Percentiles rank a stretch among this genome's conserved stretches.
phyloP scores from a whole-genome alignment of 2,113 vertebrate species.

The human (Homo sapiens) region DNA sequence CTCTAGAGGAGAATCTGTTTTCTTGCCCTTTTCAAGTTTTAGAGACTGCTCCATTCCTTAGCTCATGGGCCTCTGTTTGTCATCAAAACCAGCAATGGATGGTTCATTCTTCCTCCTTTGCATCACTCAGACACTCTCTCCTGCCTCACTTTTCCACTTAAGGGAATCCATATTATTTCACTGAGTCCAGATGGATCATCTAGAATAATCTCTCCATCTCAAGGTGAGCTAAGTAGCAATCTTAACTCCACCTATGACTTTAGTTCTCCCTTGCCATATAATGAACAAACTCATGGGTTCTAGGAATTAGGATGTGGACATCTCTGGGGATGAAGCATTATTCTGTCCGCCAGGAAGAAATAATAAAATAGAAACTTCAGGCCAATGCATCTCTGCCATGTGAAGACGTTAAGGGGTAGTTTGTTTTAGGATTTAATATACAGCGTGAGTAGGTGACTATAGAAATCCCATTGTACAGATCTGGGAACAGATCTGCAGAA shows the following conservation, averaged over 20 bases:
- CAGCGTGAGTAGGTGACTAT: background rate
- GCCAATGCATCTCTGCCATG: background rate
- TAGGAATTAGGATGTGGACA: background rate
- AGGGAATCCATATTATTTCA: background rate
- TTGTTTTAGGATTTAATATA: background rate
- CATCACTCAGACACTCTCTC: background rate
- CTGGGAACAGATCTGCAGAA: background rate
- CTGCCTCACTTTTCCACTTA: background rate
- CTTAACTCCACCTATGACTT: background rate
- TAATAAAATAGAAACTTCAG: background rate
- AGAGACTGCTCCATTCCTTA: background rate
- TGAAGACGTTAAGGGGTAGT: background rate
- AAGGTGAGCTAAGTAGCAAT: background rate
- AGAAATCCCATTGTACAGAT: background rate
- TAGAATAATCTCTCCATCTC: background rate
- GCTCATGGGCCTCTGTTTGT: rapidly evolving
- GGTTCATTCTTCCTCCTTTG: background rate
- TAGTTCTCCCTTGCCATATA: background rate
- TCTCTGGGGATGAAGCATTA: background rate
- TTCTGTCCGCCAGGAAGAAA: background rate
- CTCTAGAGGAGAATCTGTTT: background rate
- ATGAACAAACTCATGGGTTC: background rate
- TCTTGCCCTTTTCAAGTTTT: background rate
- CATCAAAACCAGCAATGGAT: background rate
- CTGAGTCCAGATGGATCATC: background rate